Evolutionary conservation across 2,797 vertebrate species (phyloP).

Genomic region (Betta splendens): DNA sequence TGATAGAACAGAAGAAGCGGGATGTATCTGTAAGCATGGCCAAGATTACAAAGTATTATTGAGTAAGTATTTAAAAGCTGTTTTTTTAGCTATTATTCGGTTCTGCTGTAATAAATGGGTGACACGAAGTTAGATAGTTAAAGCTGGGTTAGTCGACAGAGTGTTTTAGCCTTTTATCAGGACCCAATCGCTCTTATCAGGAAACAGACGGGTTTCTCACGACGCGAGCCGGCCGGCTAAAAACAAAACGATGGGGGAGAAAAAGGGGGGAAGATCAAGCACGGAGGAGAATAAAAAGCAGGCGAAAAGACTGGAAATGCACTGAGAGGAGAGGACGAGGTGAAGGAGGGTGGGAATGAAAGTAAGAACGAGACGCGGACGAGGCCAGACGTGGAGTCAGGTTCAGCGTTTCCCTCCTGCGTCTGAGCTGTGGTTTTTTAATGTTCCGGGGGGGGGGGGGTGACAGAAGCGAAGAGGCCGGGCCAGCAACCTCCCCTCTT

Average conservation of each 20-base stretch:
- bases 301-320: slow-evolving; percentile 24
- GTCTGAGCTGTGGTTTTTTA: slow-evolving; percentile 46
- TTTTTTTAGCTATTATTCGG: slow-evolving; percentile 38
- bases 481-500: slow-evolving; percentile 50
- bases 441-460: slow-evolving; percentile 56
- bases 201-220: slow-evolving; percentile 64
- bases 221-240: slow-evolving; percentile 43
- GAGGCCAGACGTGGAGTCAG: slow-evolving; percentile 49
- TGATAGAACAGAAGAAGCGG: too few species aligned
- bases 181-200: slow-evolving; percentile 71
- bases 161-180: slow-evolving; percentile 60
- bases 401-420: slow-evolving; percentile 35
- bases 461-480: slow-evolving; percentile 57
- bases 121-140: slow-evolving; percentile 41
- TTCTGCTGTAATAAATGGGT: slow-evolving; percentile 20
- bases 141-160: slow-evolving; percentile 39
- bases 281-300: too few species aligned
- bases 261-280: too few species aligned
- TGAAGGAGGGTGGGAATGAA: slow-evolving; percentile 46
- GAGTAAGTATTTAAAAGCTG: too few species aligned
- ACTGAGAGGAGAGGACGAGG: slow-evolving; percentile 19
- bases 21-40: too few species aligned
- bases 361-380: slow-evolving; percentile 36
- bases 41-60: too few species aligned
- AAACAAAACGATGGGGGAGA: slow-evolving; percentile 36